Evolutionary conservation across 2,113 vertebrate genomes (phyloP).

Genomic region (Rhabdomys dilectus): DNA sequence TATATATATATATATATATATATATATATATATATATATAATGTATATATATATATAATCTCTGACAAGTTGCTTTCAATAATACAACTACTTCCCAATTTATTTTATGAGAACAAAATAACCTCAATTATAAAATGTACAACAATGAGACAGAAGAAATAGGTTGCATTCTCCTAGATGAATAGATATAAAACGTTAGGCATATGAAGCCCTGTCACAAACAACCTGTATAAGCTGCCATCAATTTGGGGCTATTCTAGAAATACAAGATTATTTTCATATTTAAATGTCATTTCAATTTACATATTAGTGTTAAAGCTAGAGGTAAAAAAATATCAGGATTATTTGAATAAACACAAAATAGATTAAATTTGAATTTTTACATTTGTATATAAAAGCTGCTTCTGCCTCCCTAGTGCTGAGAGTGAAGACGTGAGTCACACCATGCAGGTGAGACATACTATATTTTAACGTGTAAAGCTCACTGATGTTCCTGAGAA

Average conservation of each 20-base stretch:
- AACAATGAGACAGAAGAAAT: neutral
- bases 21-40: too few species aligned
- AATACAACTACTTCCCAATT: neutral
- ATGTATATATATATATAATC: neutral
- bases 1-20: too few species aligned
- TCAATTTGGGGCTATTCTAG: neutral
- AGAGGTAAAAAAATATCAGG: neutral
- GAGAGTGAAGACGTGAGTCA: neutral
- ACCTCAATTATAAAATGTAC: neutral
- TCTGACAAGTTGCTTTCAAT: neutral
- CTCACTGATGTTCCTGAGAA: neutral
- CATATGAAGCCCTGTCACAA: neutral
- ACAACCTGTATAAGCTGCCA: neutral
- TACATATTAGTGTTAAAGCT: neutral
- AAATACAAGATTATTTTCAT: neutral
- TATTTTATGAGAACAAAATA: neutral
- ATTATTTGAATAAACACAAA: conserved; percentile 10
- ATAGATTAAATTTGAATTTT: neutral
- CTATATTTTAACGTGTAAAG: neutral
- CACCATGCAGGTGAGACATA: neutral
- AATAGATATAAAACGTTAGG: neutral
- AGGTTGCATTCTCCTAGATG: neutral
- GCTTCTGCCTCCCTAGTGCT: neutral
- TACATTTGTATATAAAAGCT: too few species aligned
- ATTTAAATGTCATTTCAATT: conserved; percentile 15